These are phyloP conservation scores for Hipparchia semele DNA, from an alignment of 2,888 invertebrate genomes.

Conservation along the genomic window DNA sequence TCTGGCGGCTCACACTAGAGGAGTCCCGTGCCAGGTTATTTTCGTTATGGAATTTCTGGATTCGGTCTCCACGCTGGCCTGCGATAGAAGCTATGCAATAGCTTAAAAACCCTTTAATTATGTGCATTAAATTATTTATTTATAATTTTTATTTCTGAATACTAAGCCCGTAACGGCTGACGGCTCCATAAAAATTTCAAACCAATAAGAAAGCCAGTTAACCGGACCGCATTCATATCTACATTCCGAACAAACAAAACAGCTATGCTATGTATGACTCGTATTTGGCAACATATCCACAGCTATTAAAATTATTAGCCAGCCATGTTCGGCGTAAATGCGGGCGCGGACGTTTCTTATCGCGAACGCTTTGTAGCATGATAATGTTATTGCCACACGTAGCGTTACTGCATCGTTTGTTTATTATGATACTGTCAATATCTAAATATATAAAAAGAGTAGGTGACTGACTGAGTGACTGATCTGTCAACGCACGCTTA, in stretches of 20 bases:
- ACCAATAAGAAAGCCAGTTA: slow-evolving; percentile 10
- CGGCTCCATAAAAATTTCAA: too few species aligned
- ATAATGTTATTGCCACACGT: slow-evolving; percentile 15
- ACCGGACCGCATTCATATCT: slow-evolving; percentile 14
- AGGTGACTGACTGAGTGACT: too few species aligned
- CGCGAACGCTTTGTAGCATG: slow-evolving; percentile 37
- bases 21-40: too few species aligned
- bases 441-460: too few species aligned
- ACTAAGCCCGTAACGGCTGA: not conserved
- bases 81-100: too few species aligned
- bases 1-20: too few species aligned
- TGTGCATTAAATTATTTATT: not conserved
- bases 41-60: too few species aligned
- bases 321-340: slow-evolving; percentile 44
- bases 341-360: slow-evolving; percentile 57
- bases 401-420: not conserved
- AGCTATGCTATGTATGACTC: slow-evolving; percentile 9
- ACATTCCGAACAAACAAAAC: slow-evolving; percentile 25
- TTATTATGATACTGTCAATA: too few species aligned
- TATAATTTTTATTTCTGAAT: not conserved
- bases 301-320: slow-evolving; percentile 24
- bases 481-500: too few species aligned
- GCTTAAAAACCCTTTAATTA: not conserved
- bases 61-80: too few species aligned
- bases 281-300: slow-evolving; percentile 24